Percentiles rank a stretch among this genome's conserved stretches.
Evolutionary conservation across 2,888 invertebrate genomes (phyloP).

Genomic region (Belgica antarctica): DNA sequence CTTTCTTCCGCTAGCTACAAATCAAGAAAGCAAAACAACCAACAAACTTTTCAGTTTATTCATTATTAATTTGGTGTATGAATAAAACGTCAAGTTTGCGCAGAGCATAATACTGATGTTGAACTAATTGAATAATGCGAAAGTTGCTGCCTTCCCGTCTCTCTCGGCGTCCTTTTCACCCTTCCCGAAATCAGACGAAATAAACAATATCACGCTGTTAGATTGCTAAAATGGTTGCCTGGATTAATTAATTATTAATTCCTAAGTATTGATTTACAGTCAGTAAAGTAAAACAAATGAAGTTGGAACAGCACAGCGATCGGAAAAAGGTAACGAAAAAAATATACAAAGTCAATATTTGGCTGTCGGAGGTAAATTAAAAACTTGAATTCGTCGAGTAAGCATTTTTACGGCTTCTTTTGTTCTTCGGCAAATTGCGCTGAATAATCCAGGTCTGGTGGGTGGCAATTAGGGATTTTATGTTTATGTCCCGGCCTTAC

Average conservation of each 20-base stretch:
- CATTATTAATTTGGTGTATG: constrained; percentile 40
- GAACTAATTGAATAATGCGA: constrained; percentile 44
- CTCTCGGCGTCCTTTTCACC: too few species aligned
- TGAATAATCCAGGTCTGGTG: background rate
- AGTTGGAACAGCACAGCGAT: background rate
- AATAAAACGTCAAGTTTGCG: constrained; percentile 42
- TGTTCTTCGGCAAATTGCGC: background rate
- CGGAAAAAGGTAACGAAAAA: constrained; percentile 29
- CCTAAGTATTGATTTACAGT: constrained; percentile 41
- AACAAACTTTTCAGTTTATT: constrained; percentile 39
- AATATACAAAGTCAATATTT: background rate
- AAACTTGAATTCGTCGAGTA: too few species aligned
- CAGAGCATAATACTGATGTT: constrained; percentile 36
- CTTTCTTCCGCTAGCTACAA: background rate
- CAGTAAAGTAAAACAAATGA: background rate
- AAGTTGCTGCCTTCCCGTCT: constrained; percentile 25
- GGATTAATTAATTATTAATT: constrained; percentile 43
- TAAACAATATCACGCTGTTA: constrained; percentile 12
- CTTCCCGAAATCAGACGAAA: background rate
- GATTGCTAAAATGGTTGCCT: constrained; percentile 32
- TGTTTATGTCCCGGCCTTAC: too few species aligned
- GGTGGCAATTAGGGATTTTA: too few species aligned
- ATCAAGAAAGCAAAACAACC: background rate
- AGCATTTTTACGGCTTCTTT: too few species aligned
- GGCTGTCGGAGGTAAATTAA: background rate